Percentiles rank a stretch among this genome's conserved stretches.
Conservation (phyloP, 2,797 vertebrate genomes). For the Petrocephalus sullivani region DNA sequence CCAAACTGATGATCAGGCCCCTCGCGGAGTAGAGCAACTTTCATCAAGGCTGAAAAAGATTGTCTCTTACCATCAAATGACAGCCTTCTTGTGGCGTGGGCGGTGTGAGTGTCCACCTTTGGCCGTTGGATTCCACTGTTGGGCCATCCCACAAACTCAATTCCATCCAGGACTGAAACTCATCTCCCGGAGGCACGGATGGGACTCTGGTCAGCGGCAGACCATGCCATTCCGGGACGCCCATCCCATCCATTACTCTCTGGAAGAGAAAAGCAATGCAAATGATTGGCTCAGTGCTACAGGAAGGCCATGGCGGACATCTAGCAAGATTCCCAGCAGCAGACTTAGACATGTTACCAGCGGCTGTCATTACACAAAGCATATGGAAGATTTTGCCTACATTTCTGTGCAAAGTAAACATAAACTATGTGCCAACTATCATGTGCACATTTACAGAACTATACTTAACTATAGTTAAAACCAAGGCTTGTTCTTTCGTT, state of each 20-base stretch:
- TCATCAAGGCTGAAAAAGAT: neutral
- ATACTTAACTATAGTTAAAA: neutral
- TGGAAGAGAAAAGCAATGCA: constrained; percentile 4
- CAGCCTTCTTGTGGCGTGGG: neutral
- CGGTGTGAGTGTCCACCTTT: neutral
- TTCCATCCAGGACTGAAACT: neutral
- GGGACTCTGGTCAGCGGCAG: neutral
- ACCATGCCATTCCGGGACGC: constrained; percentile 7
- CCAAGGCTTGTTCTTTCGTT: neutral
- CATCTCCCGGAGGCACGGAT: neutral
- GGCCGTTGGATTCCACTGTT: neutral
- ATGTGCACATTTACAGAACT: neutral
- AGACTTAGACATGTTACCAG: neutral
- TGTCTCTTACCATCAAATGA: constrained; percentile 11
- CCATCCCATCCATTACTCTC: constrained; percentile 20
- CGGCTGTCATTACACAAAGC: neutral
- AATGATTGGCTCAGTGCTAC: neutral
- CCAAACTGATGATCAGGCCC: constrained; percentile 1
- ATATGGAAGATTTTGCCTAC: neutral
- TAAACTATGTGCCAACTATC: neutral
- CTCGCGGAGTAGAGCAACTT: neutral
- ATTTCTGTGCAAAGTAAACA: neutral
- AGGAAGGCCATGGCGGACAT: neutral
- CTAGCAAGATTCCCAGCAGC: neutral
- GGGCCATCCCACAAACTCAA: neutral